phyloP scores from a whole-genome alignment of 1,140 invertebrate species.

The Phenacoccus solenopsis region DNA sequence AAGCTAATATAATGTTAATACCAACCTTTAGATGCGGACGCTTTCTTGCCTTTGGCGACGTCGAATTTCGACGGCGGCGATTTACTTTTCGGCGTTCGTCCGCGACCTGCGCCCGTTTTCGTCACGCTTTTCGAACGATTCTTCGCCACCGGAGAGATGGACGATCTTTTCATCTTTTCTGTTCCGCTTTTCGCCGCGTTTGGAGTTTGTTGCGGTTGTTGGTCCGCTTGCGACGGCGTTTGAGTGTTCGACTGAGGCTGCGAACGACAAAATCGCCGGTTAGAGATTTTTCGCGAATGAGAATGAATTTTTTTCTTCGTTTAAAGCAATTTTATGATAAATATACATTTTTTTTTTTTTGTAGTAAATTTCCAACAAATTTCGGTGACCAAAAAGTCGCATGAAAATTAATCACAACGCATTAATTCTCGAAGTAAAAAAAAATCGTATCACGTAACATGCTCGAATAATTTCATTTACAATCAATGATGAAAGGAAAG shows the following conservation, averaged over 20 bases:
- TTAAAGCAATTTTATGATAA: neutral
- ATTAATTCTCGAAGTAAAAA: no score
- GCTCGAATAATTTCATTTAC: no score
- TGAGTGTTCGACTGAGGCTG: neutral
- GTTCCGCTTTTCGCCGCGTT: neutral
- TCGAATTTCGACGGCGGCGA: neutral
- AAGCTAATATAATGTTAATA: no score
- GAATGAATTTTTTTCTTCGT: no score
- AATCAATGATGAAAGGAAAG: no score
- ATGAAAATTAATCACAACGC: no score
- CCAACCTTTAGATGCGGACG: neutral
- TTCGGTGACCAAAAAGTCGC: no score
- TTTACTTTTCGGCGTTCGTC: neutral
- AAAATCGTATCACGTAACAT: no score
- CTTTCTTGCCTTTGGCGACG: neutral
- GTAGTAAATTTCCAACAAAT: neutral
- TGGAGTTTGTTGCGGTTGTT: neutral
- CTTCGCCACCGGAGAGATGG: neutral
- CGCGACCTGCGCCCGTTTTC: neutral
- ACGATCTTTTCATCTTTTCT: neutral
- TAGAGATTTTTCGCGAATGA: neutral
- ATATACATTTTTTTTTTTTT: no score
- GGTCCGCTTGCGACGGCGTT: neutral
- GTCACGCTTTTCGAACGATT: neutral
- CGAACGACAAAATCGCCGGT: neutral